A percentile compares a stretch with the other conserved stretches of the same genome.
Evolutionary conservation across 2,113 vertebrate genomes (phyloP).

Genomic region (Actenoides hombroni): DNA sequence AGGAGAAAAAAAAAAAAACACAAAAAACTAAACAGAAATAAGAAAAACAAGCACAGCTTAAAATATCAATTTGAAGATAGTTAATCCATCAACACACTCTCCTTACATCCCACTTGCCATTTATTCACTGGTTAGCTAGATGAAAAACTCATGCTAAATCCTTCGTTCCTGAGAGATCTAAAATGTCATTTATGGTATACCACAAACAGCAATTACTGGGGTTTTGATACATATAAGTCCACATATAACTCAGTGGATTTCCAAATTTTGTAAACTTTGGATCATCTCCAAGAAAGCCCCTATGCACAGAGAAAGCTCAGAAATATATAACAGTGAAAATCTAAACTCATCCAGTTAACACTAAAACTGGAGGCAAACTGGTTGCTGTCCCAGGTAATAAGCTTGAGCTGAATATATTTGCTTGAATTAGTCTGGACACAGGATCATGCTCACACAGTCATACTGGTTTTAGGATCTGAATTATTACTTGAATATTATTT

Average conservation of each 20-base stretch:
- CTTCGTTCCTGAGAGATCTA: not conserved
- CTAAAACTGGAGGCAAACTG: not conserved
- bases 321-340: not conserved
- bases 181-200: not conserved
- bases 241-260: not conserved
- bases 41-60: not conserved
- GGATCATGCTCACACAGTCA: not conserved
- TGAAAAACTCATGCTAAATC: not conserved
- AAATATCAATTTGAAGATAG: not conserved
- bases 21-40: not conserved
- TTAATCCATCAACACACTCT: not conserved
- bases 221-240: not conserved
- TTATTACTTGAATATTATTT: not conserved
- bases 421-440: not conserved
- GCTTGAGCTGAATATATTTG: not conserved
- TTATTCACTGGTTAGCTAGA: not conserved
- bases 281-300: not conserved
- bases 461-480: not conserved
- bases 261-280: not conserved
- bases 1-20: not conserved
- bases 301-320: not conserved
- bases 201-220: not conserved
- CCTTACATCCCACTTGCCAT: not conserved
- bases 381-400: not conserved
- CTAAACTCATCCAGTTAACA: not conserved